Conservation (phyloP, 2,888 invertebrate genomes). For the Conchocele bisecta region DNA sequence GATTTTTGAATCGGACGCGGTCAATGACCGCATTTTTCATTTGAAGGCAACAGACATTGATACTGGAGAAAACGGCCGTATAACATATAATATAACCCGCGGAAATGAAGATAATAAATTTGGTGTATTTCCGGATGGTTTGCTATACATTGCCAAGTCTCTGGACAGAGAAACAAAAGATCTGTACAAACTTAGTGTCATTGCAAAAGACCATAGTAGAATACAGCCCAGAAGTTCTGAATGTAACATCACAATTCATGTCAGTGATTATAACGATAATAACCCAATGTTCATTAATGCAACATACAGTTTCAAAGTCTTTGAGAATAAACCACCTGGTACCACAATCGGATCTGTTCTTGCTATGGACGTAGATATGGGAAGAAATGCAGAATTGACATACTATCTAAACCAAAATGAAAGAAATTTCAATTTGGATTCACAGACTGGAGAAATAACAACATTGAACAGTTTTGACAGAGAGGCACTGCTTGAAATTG, state of each 20-base stretch:
- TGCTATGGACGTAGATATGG: conserved; percentile 93
- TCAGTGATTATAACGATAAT: conserved; percentile 84
- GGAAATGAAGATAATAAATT: conserved; percentile 94
- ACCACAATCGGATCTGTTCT: conserved; percentile 76
- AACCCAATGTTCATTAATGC: conserved; percentile 87
- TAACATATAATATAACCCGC: conserved; percentile 87
- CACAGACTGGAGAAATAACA: conserved; percentile 95
- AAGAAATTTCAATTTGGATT: conserved; percentile 91
- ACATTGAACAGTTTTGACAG: conserved; percentile 88
- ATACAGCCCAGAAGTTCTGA: conserved; percentile 85
- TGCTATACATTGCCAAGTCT: conserved; percentile 92
- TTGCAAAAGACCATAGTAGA: conserved; percentile 90
- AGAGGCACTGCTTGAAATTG: conserved; percentile 70
- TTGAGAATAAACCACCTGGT: conserved; percentile 71
- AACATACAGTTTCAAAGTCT: conserved; percentile 73
- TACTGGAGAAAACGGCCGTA: conserved; percentile 72
- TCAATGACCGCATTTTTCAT: conserved; percentile 88
- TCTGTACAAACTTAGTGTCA: conserved; percentile 94
- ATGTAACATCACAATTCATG: conserved; percentile 95
- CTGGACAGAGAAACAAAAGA: conserved; percentile 95
- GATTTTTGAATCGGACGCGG: conserved; percentile 93
- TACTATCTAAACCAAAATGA: conserved; percentile 91
- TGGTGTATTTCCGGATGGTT: conserved; percentile 97
- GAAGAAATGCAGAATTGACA: conserved; percentile 92
- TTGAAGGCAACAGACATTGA: conserved; percentile 77